phyloP scores from a whole-genome alignment of 2,888 invertebrate genomes.

The Tipula vernalis region DNA sequence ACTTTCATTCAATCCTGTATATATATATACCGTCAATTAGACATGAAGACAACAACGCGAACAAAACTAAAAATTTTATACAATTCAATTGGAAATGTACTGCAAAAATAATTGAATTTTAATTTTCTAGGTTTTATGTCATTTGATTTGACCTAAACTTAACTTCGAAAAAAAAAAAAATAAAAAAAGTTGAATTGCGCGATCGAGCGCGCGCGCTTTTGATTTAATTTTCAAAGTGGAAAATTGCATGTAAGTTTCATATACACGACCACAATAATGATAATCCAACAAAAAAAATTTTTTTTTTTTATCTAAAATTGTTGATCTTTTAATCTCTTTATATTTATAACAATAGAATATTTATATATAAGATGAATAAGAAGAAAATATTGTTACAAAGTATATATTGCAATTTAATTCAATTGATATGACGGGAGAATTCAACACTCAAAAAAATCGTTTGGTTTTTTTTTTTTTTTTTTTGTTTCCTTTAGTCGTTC shows the following conservation, averaged over 20 bases:
- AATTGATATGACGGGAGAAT: slow-evolving; percentile 4
- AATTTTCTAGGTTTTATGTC: neutral
- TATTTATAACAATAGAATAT: neutral
- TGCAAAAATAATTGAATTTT: neutral
- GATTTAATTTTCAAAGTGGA: neutral
- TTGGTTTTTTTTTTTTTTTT: neutral
- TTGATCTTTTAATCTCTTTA: neutral
- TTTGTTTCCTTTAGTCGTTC: neutral
- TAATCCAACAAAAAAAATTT: neutral
- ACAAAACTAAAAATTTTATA: neutral
- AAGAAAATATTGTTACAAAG: neutral
- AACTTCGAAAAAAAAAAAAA: no score
- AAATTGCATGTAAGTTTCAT: neutral
- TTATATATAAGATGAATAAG: neutral
- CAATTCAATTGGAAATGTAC: neutral
- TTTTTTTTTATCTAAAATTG: neutral
- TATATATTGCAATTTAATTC: neutral
- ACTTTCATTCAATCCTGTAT: neutral
- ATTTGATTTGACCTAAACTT: neutral
- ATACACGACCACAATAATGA: neutral
- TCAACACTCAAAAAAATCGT: neutral
- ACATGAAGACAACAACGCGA: neutral
- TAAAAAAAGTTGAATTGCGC: neutral
- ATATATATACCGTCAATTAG: neutral
- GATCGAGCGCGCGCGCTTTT: neutral